Base-by-base conservation (phyloP, 2,888 invertebrate species). In the Clitarchus hookeri region DNA sequence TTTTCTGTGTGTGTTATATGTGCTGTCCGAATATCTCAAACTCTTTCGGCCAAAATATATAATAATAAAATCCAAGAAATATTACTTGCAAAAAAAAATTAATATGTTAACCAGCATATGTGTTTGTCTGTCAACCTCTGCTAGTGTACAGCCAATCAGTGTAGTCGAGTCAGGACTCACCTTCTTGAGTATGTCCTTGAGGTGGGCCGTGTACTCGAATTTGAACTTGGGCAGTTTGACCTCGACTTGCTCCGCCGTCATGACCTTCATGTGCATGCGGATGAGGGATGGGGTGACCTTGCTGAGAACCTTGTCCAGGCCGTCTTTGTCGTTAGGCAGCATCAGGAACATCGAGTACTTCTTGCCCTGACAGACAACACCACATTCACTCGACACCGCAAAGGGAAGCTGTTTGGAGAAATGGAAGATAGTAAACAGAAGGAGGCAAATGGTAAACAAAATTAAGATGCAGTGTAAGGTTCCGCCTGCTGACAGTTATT, bases 301-400 rank as follows among this genome's bases (percentile, higher is more conserved):
- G 11, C 93, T 91, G 27, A 95, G 89, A 6, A 97, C 91, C 0
- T 93, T 91, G 4, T 93, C 90, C 11, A 97, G 90, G 0, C 96
- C 96, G 13, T 92, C 93, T 87, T 93, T 90, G 0, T 94, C 92
- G 88, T 94, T 94, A 0, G 97, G 97, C 83, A 97, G 91, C 25
- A 96, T 90, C 19, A 97, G 91, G 89, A 95, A 95, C 95, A 96
- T 95, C 0, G 96, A 93, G 89, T 94, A 95, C 91, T 95, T 95
- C 87, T 93, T 93, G 1, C 96, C 96, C 96, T 96, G 90, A 84
- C 91, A 91, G 88, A 87, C 84, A 36, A 36, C 36, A 36, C 4
- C 36, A 36, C 36, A 36, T 36, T 36, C 36, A 36, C 36, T 36
- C 36, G 36, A 36, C 36, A 36, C 36, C 4, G 36, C 36, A 36